Evolutionary conservation across 2,888 invertebrate genomes (phyloP), one percentile per base, ranked within the genome.

Genomic region (Cantharis flavilabris): DNA sequence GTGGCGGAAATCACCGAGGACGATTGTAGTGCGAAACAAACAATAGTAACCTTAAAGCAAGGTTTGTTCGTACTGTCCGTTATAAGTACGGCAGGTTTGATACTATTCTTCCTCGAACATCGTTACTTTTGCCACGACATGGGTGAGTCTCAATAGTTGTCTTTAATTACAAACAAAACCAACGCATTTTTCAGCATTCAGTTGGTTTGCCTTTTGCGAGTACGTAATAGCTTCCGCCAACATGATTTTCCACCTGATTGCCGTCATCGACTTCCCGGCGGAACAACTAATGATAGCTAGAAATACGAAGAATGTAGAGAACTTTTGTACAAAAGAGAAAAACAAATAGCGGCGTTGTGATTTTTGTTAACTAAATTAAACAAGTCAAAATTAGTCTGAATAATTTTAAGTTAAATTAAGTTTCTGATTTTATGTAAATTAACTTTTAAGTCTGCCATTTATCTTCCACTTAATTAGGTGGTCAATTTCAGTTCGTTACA

Each of bases 121-220:
- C 92, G 98, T 83, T 90, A 97, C 81, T 91, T 96, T 81, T 98
- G 98, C 89, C 94, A 96, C 84, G 96, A 96, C 85, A 92, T 96
- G 90, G 97, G 97, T 97, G 90, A 91, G 92, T 88, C 64, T 71
- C 13, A 63, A 14, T 18, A 71, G 13, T 26, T 26, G 26, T 65
- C 13, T 65, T 62, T 14, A 49, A 70, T 70, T 72, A 23, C 2
- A 49, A 26, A 30, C 18, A 63, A 30, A 70, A 69, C 16, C 9
- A 20, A n/a, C 67, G 69, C 75, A 73, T 75, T 69, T 91, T 91
- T 82, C 91, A 97, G 98, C 97, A 69, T 98, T 98, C 89, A 97
- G 97, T 87, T 95, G 95, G 94, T 98, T 98, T 90, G 96, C 98
- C 1, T 91, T 96, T 76, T 97, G 96, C 88, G 98, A 98, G 89